phyloP scores from a whole-genome alignment of 2,797 vertebrate genomes.

The Nyctalus aviator region DNA sequence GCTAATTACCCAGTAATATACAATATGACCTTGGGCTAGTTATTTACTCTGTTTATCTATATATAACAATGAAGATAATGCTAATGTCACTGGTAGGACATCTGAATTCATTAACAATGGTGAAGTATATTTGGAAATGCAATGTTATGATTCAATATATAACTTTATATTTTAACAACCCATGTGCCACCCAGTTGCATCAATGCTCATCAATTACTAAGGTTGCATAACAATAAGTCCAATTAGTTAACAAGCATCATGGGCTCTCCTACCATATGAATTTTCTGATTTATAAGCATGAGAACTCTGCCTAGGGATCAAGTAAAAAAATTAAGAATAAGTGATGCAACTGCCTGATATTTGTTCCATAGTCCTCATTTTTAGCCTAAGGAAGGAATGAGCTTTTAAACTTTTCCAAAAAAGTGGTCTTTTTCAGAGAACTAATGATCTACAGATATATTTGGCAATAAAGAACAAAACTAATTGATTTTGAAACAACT shows the following conservation, averaged over 20 bases:
- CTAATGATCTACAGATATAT: conserved; percentile 82
- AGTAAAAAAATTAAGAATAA: conserved; percentile 83
- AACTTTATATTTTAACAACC: conserved; percentile 1
- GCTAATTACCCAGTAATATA: conserved; percentile 3
- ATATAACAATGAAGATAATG: conserved; percentile 23
- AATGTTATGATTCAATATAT: background rate
- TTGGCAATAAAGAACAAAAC: conserved; percentile 76
- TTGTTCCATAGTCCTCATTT: conserved; percentile 64
- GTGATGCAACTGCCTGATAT: conserved; percentile 64
- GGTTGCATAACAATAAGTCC: background rate
- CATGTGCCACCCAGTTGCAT: background rate
- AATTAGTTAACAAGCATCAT: conserved; percentile 9
- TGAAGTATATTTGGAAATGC: background rate
- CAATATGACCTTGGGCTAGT: background rate
- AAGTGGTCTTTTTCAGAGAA: conserved; percentile 71
- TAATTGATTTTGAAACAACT: conserved; percentile 73
- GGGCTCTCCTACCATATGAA: conserved; percentile 53
- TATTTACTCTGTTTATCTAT: conserved; percentile 17
- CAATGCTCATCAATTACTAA: background rate
- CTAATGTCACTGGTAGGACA: conserved; percentile 10
- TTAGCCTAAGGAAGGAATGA: conserved; percentile 75
- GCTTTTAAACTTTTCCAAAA: conserved; percentile 75
- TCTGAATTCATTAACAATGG: background rate
- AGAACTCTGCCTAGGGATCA: conserved; percentile 23
- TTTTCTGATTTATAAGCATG: conserved; percentile 73